Percentiles rank a stretch among this genome's conserved stretches.
Evolutionary conservation across 1,140 invertebrate species (phyloP).

Genomic region (Aphaenogaster rudis): DNA sequence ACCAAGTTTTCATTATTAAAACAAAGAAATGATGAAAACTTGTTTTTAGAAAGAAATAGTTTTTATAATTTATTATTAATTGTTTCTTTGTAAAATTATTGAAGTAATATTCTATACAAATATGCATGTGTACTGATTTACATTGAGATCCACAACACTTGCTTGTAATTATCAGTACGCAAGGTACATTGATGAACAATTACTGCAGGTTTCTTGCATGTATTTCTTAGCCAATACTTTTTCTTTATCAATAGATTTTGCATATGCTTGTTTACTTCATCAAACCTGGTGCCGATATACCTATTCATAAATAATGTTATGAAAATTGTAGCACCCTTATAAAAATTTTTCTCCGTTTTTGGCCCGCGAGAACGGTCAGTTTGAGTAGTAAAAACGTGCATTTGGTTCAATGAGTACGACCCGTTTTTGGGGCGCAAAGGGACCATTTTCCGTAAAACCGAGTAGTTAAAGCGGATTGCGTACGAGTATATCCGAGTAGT

Average conservation of each 20-base stretch:
- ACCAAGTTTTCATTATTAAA: not conserved
- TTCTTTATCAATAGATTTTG: not conserved
- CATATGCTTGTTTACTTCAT: not conserved
- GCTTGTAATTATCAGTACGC: not conserved
- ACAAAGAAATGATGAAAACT: not conserved
- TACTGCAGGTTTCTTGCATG: not conserved
- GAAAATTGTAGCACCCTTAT: not conserved
- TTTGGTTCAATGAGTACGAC: too few species aligned
- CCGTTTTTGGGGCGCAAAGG: too few species aligned
- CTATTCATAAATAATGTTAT: not conserved
- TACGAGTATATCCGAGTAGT: too few species aligned
- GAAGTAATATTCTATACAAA: not conserved
- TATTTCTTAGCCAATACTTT: not conserved
- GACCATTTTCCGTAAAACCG: too few species aligned
- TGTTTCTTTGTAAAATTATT: not conserved
- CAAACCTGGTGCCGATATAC: slow-evolving; percentile 15
- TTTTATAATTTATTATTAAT: not conserved
- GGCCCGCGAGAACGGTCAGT: too few species aligned
- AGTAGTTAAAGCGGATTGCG: too few species aligned
- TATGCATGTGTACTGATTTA: not conserved
- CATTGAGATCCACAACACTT: slow-evolving; percentile 15
- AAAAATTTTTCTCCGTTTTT: too few species aligned
- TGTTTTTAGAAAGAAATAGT: not conserved
- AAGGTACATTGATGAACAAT: not conserved
- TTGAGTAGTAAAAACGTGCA: too few species aligned